Conservation (phyloP, 2,113 vertebrate species). For the Prinia subflava region DNA sequence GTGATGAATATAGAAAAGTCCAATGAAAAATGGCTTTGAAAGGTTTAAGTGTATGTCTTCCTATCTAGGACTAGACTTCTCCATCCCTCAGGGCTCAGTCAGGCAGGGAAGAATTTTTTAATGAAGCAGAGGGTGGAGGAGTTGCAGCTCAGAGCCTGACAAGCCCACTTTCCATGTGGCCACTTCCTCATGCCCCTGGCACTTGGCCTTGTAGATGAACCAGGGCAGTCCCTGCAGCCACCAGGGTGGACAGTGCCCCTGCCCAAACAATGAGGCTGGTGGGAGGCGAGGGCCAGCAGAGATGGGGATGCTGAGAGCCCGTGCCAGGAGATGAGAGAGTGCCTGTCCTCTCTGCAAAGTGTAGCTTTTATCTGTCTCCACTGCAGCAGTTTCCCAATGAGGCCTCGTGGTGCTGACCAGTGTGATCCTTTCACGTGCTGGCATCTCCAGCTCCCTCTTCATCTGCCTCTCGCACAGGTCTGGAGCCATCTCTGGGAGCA, state of each 20-base stretch:
- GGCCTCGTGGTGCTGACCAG: rapidly evolving
- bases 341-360: background rate
- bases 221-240: background rate
- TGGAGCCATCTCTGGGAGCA: background rate
- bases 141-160: background rate
- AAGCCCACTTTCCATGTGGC: background rate
- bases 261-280: rapidly evolving
- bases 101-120: slow-evolving; percentile 51
- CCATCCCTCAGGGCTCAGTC: background rate
- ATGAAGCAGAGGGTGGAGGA: slow-evolving; percentile 29
- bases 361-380: background rate
- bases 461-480: background rate
- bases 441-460: background rate
- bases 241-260: background rate
- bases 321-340: background rate
- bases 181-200: background rate
- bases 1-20: slow-evolving; percentile 58
- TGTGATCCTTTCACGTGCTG: background rate
- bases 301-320: background rate
- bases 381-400: background rate
- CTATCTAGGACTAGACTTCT: background rate
- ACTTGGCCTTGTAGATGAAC: background rate
- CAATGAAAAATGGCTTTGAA: slow-evolving; percentile 69
- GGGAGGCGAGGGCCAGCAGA: background rate
- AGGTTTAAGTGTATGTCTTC: slow-evolving; percentile 33